Base-by-base conservation (phyloP, 1,140 invertebrate genomes). In the Vollenhovia emeryi region DNA sequence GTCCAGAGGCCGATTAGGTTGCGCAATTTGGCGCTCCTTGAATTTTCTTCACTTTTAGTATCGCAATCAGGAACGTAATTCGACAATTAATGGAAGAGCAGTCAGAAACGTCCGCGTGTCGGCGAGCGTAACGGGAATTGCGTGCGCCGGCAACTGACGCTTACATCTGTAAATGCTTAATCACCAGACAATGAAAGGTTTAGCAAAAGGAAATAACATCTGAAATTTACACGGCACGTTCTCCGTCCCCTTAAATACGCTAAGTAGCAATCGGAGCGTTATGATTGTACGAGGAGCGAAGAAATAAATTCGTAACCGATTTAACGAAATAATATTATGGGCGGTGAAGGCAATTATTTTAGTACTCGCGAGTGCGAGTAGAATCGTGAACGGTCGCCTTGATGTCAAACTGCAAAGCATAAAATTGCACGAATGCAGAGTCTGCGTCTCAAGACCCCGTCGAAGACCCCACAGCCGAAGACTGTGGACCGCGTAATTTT, bases 1-100 rank as follows among this genome's bases (percentile, higher is more conserved):
- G 30, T 83, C 69, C 55, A 33, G 40, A 76, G 36, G 24, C 40
- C 57, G 74, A 79, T 79, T 68, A 50, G 30, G 43, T 78, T 66
- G 62, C 62, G 62, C 75, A 66, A 76, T 76, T 76, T 76, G 30
- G 4, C 30, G 75, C 3, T 68, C 27, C 60, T 79, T 52, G 60
- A 68, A 52, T 68, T 68, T 36, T 79, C 43, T 68, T 36, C 60
- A 13, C n/a, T 50, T 79, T 30, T 24, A 33, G 45, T 21, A 18
- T 30, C 27, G 4, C 43, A 68, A 79, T 45, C 57, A 8, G 18
- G 24, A 60, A 43, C 4, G n/a, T 48, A 36, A 66, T 18, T 66
- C 43, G 60, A 48, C 40, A 36, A 78, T 78, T 78, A 78, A 78
- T 24, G 60, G 7, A 48, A 64, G 18, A 48, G 27, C 27, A 30